Evolutionary conservation across 2,888 invertebrate genomes (phyloP).

Genomic region (Agrenia bidenticulata): DNA sequence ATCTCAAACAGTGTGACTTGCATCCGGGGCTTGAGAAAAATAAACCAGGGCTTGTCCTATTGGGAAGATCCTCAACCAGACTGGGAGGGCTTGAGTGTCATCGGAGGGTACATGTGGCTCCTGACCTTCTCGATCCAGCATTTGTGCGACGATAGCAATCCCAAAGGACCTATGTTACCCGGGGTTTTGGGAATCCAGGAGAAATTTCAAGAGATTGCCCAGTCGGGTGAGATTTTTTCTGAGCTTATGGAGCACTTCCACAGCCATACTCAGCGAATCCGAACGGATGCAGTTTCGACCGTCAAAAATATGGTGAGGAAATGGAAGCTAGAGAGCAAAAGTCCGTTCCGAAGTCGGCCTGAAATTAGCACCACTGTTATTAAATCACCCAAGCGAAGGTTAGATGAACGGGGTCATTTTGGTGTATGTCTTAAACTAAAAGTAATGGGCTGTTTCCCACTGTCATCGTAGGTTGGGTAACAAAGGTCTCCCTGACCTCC

Average conservation of each 20-base stretch:
- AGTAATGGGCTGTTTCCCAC: too few species aligned
- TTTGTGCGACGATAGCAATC: constrained; percentile 26
- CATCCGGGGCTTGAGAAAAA: constrained; percentile 26
- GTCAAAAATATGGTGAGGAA: constrained; percentile 21
- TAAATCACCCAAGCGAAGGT: constrained; percentile 9
- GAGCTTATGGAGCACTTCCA: constrained; percentile 17
- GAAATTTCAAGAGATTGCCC: constrained; percentile 27
- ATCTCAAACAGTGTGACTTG: constrained; percentile 12
- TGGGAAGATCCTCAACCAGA: constrained; percentile 38
- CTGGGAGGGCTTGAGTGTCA: constrained; percentile 32
- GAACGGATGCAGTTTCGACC: constrained; percentile 21
- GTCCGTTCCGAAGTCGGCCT: not conserved
- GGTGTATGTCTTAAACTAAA: not conserved
- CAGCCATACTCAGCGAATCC: constrained; percentile 19
- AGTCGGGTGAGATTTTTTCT: constrained; percentile 32
- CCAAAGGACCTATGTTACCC: constrained; percentile 17
- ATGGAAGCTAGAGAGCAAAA: constrained; percentile 10
- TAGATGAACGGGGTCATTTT: not conserved
- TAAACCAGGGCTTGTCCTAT: constrained; percentile 30
- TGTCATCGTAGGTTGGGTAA: not conserved
- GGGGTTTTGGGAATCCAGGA: constrained; percentile 15
- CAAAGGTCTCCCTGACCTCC: not conserved
- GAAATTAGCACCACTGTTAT: not conserved
- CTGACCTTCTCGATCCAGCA: constrained; percentile 32
- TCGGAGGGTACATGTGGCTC: constrained; percentile 39